A percentile compares a stretch with the other conserved stretches of the same genome.
phyloP scores from a whole-genome alignment of 2,888 invertebrate species.

The Lutraria lutraria region DNA sequence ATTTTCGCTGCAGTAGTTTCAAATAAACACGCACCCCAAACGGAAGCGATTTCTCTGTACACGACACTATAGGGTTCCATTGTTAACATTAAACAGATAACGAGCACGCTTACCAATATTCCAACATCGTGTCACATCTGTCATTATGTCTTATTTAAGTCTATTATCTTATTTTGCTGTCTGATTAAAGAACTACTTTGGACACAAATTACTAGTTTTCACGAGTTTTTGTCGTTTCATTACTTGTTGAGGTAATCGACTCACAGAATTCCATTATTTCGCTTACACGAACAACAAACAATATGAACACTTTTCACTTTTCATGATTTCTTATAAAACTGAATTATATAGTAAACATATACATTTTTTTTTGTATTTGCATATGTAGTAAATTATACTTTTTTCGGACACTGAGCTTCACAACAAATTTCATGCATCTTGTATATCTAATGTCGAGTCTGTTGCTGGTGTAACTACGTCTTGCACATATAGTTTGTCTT shows the following conservation, averaged over 20 bases:
- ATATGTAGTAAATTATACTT: too few relatives aligned
- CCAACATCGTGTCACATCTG: neutral
- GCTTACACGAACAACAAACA: too few relatives aligned
- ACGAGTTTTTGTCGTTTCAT: neutral
- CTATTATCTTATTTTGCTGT: constrained; percentile 1
- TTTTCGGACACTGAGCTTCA: too few relatives aligned
- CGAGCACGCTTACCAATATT: neutral
- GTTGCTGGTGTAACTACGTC: too few relatives aligned
- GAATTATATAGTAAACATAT: too few relatives aligned
- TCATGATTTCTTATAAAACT: too few relatives aligned
- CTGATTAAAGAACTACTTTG: neutral
- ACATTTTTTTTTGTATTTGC: too few relatives aligned
- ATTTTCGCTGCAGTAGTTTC: neutral
- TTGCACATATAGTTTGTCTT: too few relatives aligned
- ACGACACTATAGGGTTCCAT: neutral
- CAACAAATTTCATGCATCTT: too few relatives aligned
- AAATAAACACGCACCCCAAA: neutral
- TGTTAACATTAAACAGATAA: constrained; percentile 7
- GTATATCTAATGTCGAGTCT: too few relatives aligned
- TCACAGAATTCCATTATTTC: constrained; percentile 12
- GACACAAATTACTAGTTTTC: constrained; percentile 20
- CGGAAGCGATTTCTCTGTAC: neutral
- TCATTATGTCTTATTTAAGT: neutral
- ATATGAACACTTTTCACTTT: too few relatives aligned
- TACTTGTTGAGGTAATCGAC: neutral